Evolutionary conservation across 1,140 invertebrate species (phyloP).

Genomic region (Trigoniulus corallinus): DNA sequence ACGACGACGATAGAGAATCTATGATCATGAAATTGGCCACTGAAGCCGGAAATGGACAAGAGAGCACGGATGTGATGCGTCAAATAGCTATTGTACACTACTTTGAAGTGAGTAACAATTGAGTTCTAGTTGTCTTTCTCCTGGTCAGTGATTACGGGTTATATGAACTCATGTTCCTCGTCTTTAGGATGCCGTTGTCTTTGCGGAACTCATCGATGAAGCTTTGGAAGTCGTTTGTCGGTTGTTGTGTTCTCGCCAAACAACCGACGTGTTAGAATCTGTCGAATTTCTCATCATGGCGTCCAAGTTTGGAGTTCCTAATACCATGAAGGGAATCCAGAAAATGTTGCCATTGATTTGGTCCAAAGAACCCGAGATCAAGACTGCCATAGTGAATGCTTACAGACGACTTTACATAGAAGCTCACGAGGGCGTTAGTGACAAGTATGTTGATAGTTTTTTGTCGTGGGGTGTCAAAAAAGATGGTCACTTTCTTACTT

Average conservation of each 20-base stretch:
- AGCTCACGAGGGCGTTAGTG: conserved; percentile 12
- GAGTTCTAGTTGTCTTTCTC: too few species aligned
- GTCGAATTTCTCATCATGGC: conserved; percentile 67
- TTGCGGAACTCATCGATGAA: conserved; percentile 45
- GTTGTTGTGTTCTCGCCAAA: conserved; percentile 51
- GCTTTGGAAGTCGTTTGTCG: conserved; percentile 50
- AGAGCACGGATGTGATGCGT: neutral
- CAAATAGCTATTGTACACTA: conserved; percentile 21
- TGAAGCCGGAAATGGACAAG: conserved; percentile 1
- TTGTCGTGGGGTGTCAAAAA: neutral
- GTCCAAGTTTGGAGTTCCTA: conserved; percentile 54
- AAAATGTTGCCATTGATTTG: conserved; percentile 60
- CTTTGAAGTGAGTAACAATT: conserved; percentile 24
- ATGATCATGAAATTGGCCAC: neutral
- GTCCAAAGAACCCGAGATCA: conserved; percentile 43
- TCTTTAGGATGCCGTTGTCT: conserved; percentile 42
- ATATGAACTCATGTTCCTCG: neutral
- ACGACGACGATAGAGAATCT: neutral
- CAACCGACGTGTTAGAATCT: conserved; percentile 61
- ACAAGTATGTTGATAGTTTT: conserved; percentile 6
- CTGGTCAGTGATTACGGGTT: too few species aligned
- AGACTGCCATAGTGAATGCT: conserved; percentile 40
- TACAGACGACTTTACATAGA: conserved; percentile 45
- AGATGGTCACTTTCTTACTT: too few species aligned
- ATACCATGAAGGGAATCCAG: conserved; percentile 47